Conservation (phyloP, 2,888 invertebrate species). For the Drosophila siamana region DNA sequence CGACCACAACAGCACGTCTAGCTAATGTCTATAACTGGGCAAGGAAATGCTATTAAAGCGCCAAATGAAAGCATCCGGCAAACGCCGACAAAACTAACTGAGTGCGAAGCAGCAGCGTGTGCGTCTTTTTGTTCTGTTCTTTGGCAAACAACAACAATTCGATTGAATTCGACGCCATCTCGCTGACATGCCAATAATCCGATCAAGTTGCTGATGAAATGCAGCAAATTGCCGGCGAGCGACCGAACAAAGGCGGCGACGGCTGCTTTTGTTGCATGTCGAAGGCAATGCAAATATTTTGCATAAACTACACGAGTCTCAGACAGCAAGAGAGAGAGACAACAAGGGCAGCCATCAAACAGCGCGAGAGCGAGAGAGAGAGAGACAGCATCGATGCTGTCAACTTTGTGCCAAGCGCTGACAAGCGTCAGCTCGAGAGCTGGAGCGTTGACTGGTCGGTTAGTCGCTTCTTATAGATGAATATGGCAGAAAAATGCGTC, state of each 20-base stretch:
- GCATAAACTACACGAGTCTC: conserved; percentile 55
- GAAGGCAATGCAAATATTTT: conserved; percentile 53
- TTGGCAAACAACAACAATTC: not conserved
- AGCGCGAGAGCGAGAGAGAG: conserved; percentile 35
- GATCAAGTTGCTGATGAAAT: conserved; percentile 20
- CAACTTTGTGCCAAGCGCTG: conserved; percentile 51
- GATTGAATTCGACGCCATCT: not conserved
- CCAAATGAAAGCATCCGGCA: not conserved
- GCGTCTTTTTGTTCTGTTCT: not conserved
- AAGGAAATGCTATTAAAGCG: conserved; percentile 11
- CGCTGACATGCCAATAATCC: conserved; percentile 20
- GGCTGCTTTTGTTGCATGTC: conserved; percentile 39
- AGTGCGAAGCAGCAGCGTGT: not conserved
- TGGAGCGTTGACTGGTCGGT: conserved; percentile 1
- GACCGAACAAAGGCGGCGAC: conserved; percentile 20
- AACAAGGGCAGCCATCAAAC: conserved; percentile 28
- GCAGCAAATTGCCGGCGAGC: not conserved
- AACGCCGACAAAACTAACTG: not conserved
- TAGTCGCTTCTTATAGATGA: conserved; percentile 1
- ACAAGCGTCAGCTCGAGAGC: too few species aligned
- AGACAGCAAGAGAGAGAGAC: conserved; percentile 22
- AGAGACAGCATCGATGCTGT: conserved; percentile 44
- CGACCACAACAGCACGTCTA: too few species aligned
- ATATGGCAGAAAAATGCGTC: conserved; percentile 33
- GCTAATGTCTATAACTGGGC: conserved; percentile 5